Conservation (phyloP, 2,888 invertebrate species). For the Drosophila maculinotata region DNA sequence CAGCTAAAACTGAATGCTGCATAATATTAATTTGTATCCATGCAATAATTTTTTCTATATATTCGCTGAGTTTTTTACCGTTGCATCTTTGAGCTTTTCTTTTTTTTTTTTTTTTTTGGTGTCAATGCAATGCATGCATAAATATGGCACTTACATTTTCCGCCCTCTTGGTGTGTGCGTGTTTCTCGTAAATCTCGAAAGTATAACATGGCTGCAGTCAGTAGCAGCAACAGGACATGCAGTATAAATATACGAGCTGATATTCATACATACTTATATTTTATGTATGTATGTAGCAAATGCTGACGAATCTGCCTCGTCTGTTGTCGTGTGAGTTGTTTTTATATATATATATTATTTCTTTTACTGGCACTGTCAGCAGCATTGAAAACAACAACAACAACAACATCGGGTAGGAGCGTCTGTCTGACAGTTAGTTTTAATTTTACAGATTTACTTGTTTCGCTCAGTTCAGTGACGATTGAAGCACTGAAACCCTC, state of each 20-base stretch:
- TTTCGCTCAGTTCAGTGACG: conserved; percentile 45
- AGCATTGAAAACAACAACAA: conserved; percentile 2
- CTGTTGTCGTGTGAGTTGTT: conserved; percentile 17
- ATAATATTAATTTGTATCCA: neutral
- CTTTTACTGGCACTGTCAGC: conserved; percentile 29
- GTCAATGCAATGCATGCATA: conserved; percentile 52
- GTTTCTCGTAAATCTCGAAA: conserved; percentile 50
- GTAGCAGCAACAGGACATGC: conserved; percentile 44
- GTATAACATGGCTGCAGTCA: conserved; percentile 55
- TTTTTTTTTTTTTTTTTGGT: no score
- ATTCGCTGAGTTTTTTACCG: conserved; percentile 3
- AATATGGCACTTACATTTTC: conserved; percentile 49
- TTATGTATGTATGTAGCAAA: conserved; percentile 8
- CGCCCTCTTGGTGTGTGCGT: conserved; percentile 4
- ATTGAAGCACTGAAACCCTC: conserved; percentile 31
- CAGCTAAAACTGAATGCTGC: neutral
- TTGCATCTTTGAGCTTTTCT: conserved; percentile 11
- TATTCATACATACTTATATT: conserved; percentile 7
- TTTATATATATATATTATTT: conserved; percentile 21
- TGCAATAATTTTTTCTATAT: neutral
- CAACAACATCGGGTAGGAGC: conserved; percentile 7
- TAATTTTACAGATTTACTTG: conserved; percentile 75
- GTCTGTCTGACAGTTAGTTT: conserved; percentile 69
- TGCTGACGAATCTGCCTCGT: conserved; percentile 43
- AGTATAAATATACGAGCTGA: conserved; percentile 33